Evolutionary conservation across 2,888 invertebrate genomes (phyloP), one percentile per base, ranked within the genome.

Genomic region (Cremastinae sp.): DNA sequence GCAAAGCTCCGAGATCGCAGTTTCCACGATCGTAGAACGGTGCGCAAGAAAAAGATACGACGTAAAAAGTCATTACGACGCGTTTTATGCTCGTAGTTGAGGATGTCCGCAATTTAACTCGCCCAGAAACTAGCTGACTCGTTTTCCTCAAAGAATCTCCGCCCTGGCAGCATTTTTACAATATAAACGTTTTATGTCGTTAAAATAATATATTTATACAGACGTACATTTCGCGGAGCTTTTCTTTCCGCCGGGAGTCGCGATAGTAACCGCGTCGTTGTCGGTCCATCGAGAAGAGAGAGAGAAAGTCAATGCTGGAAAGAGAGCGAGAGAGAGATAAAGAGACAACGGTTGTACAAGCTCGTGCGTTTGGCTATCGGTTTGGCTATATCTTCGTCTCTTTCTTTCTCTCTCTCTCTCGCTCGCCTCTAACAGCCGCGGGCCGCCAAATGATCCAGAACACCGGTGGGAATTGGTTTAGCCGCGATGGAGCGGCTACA

Each of bases 371-470:
- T 39, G 41, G 64, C 62, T 45, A 55, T 65, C 55, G 65, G 64
- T 64, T 51, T 16, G 55, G 55, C 22, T n/a, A n/a, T n/a, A n/a
- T n/a, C n/a, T n/a, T n/a, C n/a, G n/a, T 53, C 61, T 59, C 56
- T 35, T 41, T 61, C 64, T 14, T 18, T 45, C 59, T 51, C 69
- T 65, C 39, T 61, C 43, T 10, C 82, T 84, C 83, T 84, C 84
- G 76, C 28, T 84, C 84, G 78, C 83, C 83, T 86, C 84, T 83
- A 83, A 82, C 84, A 84, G 86, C 87, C 87, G 87, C 88, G 87
- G 87, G 87, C 87, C 87, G 85, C 84, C 88, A 89, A 89, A 89
- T 89, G 89, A 89, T 89, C 87, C 89, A 88, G 88, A 89, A 89
- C 88, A 86, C 89, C 89, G 80, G 83, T 84, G 89, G 89, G 89